phyloP scores from a whole-genome alignment of 2,113 vertebrate genomes.

The Microtus richardsoni region DNA sequence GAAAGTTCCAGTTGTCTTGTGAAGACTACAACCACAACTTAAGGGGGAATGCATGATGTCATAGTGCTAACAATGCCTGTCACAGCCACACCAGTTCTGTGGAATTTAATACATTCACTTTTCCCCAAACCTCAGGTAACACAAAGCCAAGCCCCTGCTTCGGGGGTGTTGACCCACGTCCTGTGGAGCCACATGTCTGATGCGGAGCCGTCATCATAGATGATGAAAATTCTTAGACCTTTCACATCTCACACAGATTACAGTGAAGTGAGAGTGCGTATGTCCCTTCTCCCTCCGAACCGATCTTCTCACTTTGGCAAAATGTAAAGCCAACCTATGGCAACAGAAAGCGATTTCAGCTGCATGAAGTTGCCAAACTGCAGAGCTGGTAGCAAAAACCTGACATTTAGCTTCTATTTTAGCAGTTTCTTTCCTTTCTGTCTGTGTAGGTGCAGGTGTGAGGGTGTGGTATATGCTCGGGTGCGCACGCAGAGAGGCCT shows the following conservation, averaged over 20 bases:
- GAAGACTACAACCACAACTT: constrained; percentile 71
- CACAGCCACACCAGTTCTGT: not conserved
- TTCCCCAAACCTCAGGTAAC: not conserved
- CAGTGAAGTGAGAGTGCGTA: constrained; percentile 31
- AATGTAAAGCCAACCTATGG: not conserved
- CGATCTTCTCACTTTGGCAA: constrained; percentile 42
- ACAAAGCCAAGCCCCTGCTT: not conserved
- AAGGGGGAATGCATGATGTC: constrained; percentile 9
- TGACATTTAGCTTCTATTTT: not conserved
- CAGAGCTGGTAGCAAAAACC: not conserved
- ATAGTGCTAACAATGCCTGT: constrained; percentile 32
- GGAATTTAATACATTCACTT: constrained; percentile 32
- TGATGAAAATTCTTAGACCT: not conserved
- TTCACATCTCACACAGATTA: not conserved
- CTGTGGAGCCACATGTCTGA: not conserved
- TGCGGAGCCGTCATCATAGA: not conserved
- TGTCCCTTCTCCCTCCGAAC: constrained; percentile 46
- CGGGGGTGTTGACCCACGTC: not conserved
- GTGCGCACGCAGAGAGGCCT: not conserved
- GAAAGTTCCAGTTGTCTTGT: constrained; percentile 65
- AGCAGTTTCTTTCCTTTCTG: not conserved
- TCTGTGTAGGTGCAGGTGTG: not conserved
- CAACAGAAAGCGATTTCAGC: not conserved
- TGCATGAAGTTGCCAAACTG: not conserved
- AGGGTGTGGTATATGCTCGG: not conserved